Evolutionary conservation across 2,113 vertebrate genomes (phyloP).

Genomic region (Haplochromis vanheusdeni): DNA sequence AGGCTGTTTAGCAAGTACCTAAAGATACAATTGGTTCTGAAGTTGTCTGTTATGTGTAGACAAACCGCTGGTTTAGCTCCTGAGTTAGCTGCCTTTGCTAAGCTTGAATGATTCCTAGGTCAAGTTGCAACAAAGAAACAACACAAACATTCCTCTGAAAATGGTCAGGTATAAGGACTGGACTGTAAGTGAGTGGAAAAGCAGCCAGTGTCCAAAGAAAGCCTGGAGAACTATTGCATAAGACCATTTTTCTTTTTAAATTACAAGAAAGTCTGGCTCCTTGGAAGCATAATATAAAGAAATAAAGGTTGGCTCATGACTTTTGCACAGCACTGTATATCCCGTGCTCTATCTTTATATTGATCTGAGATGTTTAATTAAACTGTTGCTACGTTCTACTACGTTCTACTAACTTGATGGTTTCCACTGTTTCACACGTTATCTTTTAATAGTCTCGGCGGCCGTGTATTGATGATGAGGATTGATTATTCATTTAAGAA

Average conservation of each 20-base stretch:
- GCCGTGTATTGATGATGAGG: neutral
- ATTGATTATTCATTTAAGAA: neutral
- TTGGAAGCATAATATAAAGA: neutral
- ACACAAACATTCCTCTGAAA: neutral
- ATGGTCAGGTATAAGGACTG: neutral
- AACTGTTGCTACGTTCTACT: neutral
- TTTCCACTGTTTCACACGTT: neutral
- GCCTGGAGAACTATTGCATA: neutral
- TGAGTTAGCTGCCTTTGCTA: neutral
- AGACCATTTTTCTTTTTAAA: neutral
- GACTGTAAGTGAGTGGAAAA: neutral
- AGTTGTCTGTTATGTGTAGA: neutral
- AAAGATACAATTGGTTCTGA: neutral
- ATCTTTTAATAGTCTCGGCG: neutral
- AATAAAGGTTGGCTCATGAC: neutral
- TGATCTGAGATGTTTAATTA: neutral
- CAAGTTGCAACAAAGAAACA: neutral
- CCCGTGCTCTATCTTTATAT: neutral
- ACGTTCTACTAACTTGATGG: neutral
- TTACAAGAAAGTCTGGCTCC: neutral
- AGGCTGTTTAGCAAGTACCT: neutral
- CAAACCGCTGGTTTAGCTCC: fast-evolving
- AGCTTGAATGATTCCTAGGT: neutral
- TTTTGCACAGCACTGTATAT: neutral
- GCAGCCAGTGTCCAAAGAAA: neutral